Conservation (phyloP, 2,113 vertebrate genomes). For the Tinamus guttatus region DNA sequence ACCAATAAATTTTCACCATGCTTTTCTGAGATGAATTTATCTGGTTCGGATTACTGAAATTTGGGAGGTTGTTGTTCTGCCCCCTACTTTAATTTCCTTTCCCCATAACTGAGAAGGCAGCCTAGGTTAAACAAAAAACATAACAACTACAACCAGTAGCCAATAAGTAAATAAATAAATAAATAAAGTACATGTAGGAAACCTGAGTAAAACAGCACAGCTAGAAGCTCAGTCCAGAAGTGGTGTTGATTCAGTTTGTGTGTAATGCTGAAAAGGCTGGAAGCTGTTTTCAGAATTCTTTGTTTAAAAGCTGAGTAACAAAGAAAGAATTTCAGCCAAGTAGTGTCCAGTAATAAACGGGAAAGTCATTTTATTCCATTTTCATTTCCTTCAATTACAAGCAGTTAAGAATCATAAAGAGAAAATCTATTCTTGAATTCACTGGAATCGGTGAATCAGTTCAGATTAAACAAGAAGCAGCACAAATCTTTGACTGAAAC, state of each 20-base stretch:
- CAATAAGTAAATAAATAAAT: neutral
- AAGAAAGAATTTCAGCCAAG: slow-evolving; percentile 42
- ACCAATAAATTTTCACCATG: neutral
- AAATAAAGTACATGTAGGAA: neutral
- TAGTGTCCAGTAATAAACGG: neutral
- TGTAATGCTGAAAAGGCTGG: neutral
- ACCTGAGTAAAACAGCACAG: neutral
- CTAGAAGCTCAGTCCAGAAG: neutral
- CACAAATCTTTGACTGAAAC: neutral
- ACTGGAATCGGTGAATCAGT: slow-evolving; percentile 19
- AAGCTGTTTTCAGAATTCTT: neutral
- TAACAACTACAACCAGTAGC: neutral
- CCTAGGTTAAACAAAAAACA: neutral
- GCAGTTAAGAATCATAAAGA: neutral
- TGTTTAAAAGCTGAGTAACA: slow-evolving; percentile 37
- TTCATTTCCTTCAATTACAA: slow-evolving; percentile 31
- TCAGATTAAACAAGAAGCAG: slow-evolving; percentile 15
- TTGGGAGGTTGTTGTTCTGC: neutral
- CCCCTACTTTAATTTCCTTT: neutral
- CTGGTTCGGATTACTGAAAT: slow-evolving; percentile 1
- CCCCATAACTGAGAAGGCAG: neutral
- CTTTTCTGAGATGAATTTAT: slow-evolving; percentile 19
- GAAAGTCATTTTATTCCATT: slow-evolving; percentile 38
- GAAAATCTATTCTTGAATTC: slow-evolving; percentile 39
- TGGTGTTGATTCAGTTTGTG: neutral